Percentiles rank a stretch among this genome's conserved stretches.
Conservation (phyloP, 2,797 vertebrate genomes). For the Clarias pachynema region DNA sequence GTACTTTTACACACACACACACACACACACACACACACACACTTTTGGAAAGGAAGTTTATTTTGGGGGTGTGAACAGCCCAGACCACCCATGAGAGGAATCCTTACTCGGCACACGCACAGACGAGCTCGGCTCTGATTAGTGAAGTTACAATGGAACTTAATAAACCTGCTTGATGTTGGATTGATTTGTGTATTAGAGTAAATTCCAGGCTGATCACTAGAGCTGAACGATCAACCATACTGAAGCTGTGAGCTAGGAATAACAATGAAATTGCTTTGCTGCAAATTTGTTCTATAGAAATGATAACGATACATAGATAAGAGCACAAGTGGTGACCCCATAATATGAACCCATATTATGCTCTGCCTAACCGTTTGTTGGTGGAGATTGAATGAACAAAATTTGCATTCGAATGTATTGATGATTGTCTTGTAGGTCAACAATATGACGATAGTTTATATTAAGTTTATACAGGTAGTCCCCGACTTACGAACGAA, state of each 20-base stretch:
- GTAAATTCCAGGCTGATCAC: background rate
- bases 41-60: slow-evolving; percentile 51
- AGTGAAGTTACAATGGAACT: background rate
- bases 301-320: background rate
- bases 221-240: background rate
- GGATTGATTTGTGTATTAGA: background rate
- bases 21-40: too few species aligned
- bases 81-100: slow-evolving; percentile 54
- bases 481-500: too few species aligned
- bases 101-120: slow-evolving; percentile 24
- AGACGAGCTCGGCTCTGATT: background rate
- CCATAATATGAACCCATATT: background rate
- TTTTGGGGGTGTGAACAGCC: slow-evolving; percentile 52
- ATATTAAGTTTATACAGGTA: background rate
- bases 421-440: background rate
- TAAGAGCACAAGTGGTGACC: background rate
- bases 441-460: background rate
- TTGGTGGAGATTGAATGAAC: background rate
- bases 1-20: slow-evolving; percentile 42
- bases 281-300: background rate
- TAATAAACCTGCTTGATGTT: background rate
- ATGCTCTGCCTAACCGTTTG: background rate
- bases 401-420: background rate
- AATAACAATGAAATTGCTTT: background rate
- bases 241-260: background rate